These are phyloP conservation scores for Caradrina clavipalpis DNA, from an alignment of 2,888 invertebrate species.

Conservation along the genomic window DNA sequence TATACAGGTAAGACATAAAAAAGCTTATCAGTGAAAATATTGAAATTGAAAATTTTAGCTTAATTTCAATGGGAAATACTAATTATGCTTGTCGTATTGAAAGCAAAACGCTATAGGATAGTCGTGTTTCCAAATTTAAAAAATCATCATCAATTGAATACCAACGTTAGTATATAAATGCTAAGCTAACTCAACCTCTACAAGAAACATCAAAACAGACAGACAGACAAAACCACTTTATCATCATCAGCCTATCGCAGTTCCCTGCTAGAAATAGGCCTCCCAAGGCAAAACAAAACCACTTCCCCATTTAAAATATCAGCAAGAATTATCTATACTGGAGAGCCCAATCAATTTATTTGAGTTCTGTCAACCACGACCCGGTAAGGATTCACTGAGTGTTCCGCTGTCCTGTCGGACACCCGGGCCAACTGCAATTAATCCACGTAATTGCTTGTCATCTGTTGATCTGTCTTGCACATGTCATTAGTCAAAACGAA, in stretches of 20 bases:
- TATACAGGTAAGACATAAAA: too few species aligned
- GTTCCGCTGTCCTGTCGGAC: constrained; percentile 53
- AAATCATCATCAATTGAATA: too few species aligned
- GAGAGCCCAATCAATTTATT: constrained; percentile 58
- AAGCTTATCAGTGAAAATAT: too few species aligned
- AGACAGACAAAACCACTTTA: background rate
- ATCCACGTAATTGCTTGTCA: constrained; percentile 87
- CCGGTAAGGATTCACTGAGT: constrained; percentile 67
- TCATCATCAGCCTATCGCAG: too few species aligned
- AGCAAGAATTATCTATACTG: constrained; percentile 15
- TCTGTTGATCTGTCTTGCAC: constrained; percentile 83
- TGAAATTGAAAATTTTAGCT: too few species aligned
- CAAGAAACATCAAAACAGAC: background rate
- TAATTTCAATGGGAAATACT: too few species aligned
- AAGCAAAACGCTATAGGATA: too few species aligned
- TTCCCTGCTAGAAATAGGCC: too few species aligned
- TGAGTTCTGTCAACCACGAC: constrained; percentile 52
- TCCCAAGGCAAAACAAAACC: too few species aligned
- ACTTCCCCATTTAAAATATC: background rate
- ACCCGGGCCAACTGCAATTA: constrained; percentile 75
- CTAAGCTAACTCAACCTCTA: background rate
- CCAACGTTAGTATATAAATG: too few species aligned
- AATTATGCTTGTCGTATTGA: too few species aligned
- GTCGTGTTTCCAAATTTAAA: too few species aligned
- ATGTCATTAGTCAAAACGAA: constrained; percentile 85